Conservation (phyloP, 2,113 vertebrate species). For the Centropus unirufus region DNA sequence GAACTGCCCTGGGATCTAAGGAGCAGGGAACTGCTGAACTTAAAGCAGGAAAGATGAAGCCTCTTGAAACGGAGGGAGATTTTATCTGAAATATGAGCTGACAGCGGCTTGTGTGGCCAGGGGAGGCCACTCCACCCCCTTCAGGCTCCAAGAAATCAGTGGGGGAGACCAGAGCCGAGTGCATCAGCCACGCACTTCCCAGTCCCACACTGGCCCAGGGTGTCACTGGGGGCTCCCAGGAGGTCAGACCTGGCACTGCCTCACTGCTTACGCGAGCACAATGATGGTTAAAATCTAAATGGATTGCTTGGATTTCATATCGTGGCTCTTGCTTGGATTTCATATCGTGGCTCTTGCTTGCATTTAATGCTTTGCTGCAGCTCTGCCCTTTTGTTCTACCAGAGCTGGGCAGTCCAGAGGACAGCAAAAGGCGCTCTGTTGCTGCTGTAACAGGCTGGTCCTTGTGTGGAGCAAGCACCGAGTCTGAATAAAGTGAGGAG, state of each 20-base stretch:
- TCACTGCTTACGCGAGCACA: neutral
- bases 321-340: neutral
- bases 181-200: neutral
- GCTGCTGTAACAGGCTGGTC: neutral
- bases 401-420: neutral
- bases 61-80: neutral
- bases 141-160: neutral
- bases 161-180: neutral
- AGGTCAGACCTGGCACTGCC: neutral
- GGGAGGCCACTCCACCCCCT: neutral
- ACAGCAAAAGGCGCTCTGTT: neutral
- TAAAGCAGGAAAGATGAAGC: neutral
- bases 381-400: neutral
- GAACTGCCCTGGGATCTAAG: neutral
- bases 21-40: neutral
- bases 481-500: neutral
- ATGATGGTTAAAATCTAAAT: neutral
- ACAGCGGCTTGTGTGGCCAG: neutral
- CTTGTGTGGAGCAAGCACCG: neutral
- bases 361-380: neutral
- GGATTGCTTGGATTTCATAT: neutral
- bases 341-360: accelerated
- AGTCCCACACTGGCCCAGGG: neutral
- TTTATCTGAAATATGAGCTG: neutral
- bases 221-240: neutral